A percentile compares a stretch with the other conserved stretches of the same genome.
phyloP scores from a whole-genome alignment of 2,113 vertebrate species.

The Oreocharis arfaki region DNA sequence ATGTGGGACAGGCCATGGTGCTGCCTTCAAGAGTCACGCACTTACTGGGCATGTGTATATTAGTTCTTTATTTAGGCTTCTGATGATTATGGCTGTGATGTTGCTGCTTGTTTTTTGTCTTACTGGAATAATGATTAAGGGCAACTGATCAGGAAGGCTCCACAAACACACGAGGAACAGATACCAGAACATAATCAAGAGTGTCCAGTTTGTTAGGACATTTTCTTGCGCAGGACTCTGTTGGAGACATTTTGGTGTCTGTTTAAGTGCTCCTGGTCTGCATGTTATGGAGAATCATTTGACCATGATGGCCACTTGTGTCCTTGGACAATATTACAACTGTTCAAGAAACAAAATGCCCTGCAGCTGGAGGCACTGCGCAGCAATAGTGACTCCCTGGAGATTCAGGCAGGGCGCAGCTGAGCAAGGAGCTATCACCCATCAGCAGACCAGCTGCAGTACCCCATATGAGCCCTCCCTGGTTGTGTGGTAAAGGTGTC shows the following conservation, averaged over 20 bases:
- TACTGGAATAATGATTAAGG: background rate
- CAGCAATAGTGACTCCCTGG: background rate
- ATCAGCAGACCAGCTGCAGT: background rate
- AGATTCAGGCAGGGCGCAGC: background rate
- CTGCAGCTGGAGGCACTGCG: background rate
- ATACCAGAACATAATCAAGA: background rate
- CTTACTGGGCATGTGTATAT: background rate
- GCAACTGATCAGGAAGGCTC: background rate
- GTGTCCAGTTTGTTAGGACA: background rate
- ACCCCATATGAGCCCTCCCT: background rate
- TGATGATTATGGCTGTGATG: background rate
- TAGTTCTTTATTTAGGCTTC: background rate
- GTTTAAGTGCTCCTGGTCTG: background rate
- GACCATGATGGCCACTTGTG: background rate
- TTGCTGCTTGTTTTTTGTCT: background rate
- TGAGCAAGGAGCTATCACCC: rapidly evolving
- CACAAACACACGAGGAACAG: background rate
- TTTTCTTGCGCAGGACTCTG: background rate
- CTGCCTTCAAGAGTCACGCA: background rate
- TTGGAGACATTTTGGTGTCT: background rate
- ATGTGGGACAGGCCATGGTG: background rate
- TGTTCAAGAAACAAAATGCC: background rate
- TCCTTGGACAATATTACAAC: background rate
- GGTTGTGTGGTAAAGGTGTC: background rate
- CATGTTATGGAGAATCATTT: background rate